Evolutionary conservation across 2,797 vertebrate species (phyloP), one percentile per base, ranked within the genome.

Genomic region (Netta rufina): DNA sequence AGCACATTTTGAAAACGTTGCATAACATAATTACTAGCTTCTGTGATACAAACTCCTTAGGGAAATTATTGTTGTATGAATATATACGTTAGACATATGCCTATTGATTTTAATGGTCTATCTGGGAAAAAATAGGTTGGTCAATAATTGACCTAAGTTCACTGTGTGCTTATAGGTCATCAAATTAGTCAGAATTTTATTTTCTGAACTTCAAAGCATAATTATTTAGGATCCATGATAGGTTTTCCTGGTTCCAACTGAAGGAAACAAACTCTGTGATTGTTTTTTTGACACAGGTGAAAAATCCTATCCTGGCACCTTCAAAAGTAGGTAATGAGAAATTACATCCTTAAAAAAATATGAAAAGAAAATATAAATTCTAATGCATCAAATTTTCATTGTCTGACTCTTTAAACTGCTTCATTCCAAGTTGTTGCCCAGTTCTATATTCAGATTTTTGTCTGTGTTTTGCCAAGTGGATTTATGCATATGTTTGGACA

Each of bases 1-100:
- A 86, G 30, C 0, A 0, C 70, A 90, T 64, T 87, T 86, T 88
- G 77, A 80, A 89, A 88, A 71, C 13, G 57, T 90, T 96, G 90
- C 77, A 62, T 90, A 92, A 95, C 0, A 1, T 49, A 74, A 84
- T 96, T 84, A 61, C 49, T 76, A n/a, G 3, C 43, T 84, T 90
- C 67, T 81, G 47, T 67, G 61, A 66, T 90, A 77, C 67, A 56
- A 25, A 36, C 17, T 94, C 89, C 87, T 84, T 0, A 0, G 71
- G 71, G 92, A 90, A 95, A 92, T 94, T 32, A 45, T 43, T 92
- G 51, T 32, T 89, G 58, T 81, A 24, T 89, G 77, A 87, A 38
- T 45, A 64, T 73, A 78, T 5, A 2, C 2, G 3, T 67, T 73
- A 88, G 60, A 53, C 83, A 54, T 84, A 54, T 18, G 16, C 39